Percentiles rank a stretch among this genome's conserved stretches.
phyloP scores from a whole-genome alignment of 1,140 invertebrate genomes.

The Cydia strobilella region DNA sequence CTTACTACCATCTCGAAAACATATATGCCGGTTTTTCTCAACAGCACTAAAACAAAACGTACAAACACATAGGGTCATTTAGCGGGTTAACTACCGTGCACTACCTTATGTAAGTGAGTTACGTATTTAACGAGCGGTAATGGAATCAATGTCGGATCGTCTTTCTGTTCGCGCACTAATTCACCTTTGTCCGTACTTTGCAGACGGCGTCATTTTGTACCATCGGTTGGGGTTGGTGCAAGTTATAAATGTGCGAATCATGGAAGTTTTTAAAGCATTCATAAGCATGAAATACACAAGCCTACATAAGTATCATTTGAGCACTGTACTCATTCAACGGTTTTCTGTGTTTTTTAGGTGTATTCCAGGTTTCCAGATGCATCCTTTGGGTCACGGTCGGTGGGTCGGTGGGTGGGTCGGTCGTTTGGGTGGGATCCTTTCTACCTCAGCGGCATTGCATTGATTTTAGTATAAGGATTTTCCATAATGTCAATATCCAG shows the following conservation, averaged over 20 bases:
- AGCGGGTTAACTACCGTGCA: neutral
- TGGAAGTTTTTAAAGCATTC: neutral
- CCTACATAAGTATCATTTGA: no score
- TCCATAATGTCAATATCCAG: no score
- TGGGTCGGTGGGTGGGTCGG: no score
- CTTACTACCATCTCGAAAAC: no score
- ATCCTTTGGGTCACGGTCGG: no score
- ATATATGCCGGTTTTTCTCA: neutral
- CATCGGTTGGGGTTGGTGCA: slow-evolving; percentile 40
- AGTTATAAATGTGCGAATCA: slow-evolving; percentile 28
- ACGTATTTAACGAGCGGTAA: slow-evolving; percentile 35
- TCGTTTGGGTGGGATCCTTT: no score
- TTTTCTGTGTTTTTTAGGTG: no score
- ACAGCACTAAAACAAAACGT: neutral
- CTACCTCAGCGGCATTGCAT: no score
- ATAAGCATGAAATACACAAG: neutral
- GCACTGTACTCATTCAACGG: no score
- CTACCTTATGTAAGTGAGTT: slow-evolving; percentile 6
- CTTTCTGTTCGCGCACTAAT: slow-evolving; percentile 50
- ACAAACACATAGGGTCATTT: neutral
- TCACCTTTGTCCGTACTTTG: slow-evolving; percentile 66
- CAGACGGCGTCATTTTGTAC: slow-evolving; percentile 53
- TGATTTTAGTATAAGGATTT: no score
- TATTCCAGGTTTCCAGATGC: no score
- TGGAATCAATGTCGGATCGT: slow-evolving; percentile 42